Base-by-base conservation (phyloP, 2,888 invertebrate species). In the Machimus rusticus region DNA sequence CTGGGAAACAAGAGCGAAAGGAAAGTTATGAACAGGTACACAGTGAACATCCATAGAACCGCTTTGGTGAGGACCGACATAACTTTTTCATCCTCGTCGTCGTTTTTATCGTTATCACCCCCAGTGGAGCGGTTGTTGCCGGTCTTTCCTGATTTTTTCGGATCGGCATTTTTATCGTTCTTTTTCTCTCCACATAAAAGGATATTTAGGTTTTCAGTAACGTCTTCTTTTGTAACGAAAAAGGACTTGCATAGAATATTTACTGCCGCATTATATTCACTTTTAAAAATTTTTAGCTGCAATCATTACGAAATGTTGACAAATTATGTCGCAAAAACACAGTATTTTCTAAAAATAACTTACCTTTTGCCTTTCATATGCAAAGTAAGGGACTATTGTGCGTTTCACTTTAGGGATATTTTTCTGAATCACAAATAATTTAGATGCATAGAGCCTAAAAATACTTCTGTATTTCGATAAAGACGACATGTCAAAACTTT, bases 11-110 rank as follows among this genome's bases (percentile, higher is more conserved):
- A 91, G 66, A 96, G 91, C 0, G 96, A 95, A 89, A 96, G 94
- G 87, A 96, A 93, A n/a, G 96, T 94, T 37, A 96, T 94, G 46
- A 96, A 94, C 93, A 96, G 94, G 90, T 96, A 96, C 19, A 96
- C 95, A 3, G 96, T 95, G 39, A 96, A 92, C 94, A 96, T 95
- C 96, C 97, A 97, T 82, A 97, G 93, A n/a, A 95, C 94, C 0
- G 95, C 96, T 91, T 97, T 97, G 34, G 96, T 95, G 37, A 97
- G 89, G 3, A 97, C 92, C 0, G 96, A 95, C 0, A 95, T 95
- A 89, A 96, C 92, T 91, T 96, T 96, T 86, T 95, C 95, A 87
- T 95, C 95, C 88, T 95, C 95, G 86, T 96, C 95, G 82, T 95
- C 94, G 88, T 94, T 93, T 88, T 94, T 91, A 78, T 90, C 89